Evolutionary conservation across 2,797 vertebrate species (phyloP), one percentile per base, ranked within the genome.

Genomic region (Aselliscus stoliczkanus): DNA sequence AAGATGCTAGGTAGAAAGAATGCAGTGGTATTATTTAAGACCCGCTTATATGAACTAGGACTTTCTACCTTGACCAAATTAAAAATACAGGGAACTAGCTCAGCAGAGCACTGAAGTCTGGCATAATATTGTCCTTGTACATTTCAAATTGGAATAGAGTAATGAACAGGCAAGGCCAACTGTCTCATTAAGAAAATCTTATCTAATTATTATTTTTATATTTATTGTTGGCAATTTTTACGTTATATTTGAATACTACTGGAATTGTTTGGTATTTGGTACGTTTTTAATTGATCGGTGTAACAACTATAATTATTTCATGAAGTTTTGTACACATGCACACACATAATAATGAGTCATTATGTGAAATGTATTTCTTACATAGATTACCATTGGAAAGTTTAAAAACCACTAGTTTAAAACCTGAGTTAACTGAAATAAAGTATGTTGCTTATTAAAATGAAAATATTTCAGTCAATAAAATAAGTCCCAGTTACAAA

Each of bases 401-500:
- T 56, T 39, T 54, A 27, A 47, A 93, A n/a, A 86, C 42, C 31
- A 69, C 5, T 87, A 37, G 20, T 89, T 96, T 67, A 70, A 91
- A 92, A 58, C 3, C 34, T 62, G 10, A 92, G 77, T 34, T 79
- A 70, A 79, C 4, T 37, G 56, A 87, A 75, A 70, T 80, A 42
- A 23, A 76, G 60, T 64, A 72, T 13, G 84, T 52, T 52, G 31
- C 10, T 90, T 60, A 37, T 21, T 69, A 25, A 93, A 83, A 65
- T 80, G 69, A 80, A 82, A 92, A 81, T 14, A 62, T 47, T 70
- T 84, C 31, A 88, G 47, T 92, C 15, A 70, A 83, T 62, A 52
- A 93, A 96, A 95, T 1, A 97, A 23, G 80, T 73, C 17, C 93
- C 54, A 56, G 56, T 29, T 12, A 92, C 42, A 87, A 84, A 92